Percentiles rank a stretch among this genome's conserved stretches.
phyloP scores from a whole-genome alignment of 2,888 invertebrate genomes.

The Drosophila tripunctata region DNA sequence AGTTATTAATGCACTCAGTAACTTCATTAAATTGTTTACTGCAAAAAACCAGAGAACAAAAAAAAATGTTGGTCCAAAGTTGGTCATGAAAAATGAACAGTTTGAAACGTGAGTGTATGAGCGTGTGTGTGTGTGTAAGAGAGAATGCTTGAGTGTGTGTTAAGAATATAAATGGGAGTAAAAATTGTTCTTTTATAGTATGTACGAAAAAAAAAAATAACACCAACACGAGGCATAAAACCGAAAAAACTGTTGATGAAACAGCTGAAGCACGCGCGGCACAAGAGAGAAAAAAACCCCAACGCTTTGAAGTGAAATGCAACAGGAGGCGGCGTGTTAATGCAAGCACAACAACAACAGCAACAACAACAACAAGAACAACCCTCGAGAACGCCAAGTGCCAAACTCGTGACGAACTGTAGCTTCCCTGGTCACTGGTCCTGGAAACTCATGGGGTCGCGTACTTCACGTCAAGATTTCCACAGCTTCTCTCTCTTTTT shows the following conservation, averaged over 20 bases:
- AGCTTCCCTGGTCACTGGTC: constrained; percentile 30
- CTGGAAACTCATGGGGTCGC: constrained; percentile 30
- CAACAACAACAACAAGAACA: constrained; percentile 34
- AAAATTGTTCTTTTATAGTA: constrained; percentile 33
- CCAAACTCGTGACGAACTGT: constrained; percentile 60
- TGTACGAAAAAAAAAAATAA: constrained; percentile 4
- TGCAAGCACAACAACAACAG: constrained; percentile 36
- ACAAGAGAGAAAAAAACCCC: constrained; percentile 11
- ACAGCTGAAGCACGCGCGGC: constrained; percentile 31
- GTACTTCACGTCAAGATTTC: constrained; percentile 46
- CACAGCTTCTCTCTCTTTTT: constrained; percentile 23
- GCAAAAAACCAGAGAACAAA: constrained; percentile 6
- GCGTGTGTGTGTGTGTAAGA: constrained; percentile 14
- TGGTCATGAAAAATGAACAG: constrained; percentile 53
- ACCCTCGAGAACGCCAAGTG: constrained; percentile 44
- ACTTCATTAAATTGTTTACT: constrained; percentile 57
- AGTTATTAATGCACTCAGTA: constrained; percentile 32
- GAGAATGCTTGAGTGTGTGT: constrained; percentile 21
- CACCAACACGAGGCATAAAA: constrained; percentile 36
- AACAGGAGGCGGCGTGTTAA: constrained; percentile 66
- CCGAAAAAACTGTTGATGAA: constrained; percentile 47
- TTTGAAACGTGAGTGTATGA: neutral
- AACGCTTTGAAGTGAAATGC: constrained; percentile 55
- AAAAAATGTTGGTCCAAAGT: constrained; percentile 42
- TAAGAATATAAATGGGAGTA: constrained; percentile 65